phyloP scores from a whole-genome alignment of 2,888 invertebrate genomes.

The Oscheius sp. region DNA sequence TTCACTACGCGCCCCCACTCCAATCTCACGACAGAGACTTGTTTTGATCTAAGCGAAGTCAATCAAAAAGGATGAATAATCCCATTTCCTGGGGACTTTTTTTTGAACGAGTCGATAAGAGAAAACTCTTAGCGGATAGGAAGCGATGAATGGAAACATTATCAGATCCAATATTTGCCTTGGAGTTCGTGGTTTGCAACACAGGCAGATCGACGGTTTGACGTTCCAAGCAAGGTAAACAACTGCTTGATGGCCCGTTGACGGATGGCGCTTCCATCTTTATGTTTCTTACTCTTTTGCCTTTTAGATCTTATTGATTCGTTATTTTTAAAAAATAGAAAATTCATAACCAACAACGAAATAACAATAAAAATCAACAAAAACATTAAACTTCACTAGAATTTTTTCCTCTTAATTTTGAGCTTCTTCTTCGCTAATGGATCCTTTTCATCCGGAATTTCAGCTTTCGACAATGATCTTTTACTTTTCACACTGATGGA shows the following conservation, averaged over 20 bases:
- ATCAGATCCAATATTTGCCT: background rate
- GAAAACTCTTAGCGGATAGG: too few relatives aligned
- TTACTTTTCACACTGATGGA: conserved; percentile 52
- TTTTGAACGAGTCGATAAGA: too few relatives aligned
- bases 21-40: background rate
- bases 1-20: conserved; percentile 20
- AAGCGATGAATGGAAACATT: too few relatives aligned
- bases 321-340: background rate
- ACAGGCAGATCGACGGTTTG: conserved; percentile 3
- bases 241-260: conserved; percentile 23
- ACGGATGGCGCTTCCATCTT: conserved; percentile 11
- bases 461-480: conserved; percentile 24
- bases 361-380: conserved; percentile 21
- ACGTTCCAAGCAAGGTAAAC: conserved; percentile 25
- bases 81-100: too few relatives aligned
- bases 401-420: conserved; percentile 24
- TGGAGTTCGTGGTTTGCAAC: conserved; percentile 2
- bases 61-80: too few relatives aligned
- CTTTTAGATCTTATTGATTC: too few relatives aligned
- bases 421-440: conserved; percentile 29
- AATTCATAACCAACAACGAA: conserved; percentile 4
- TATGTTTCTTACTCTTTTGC: background rate
- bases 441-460: conserved; percentile 32
- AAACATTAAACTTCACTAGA: background rate
- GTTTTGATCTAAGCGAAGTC: too few relatives aligned